These are phyloP conservation scores for Dermochelys coriacea DNA, from an alignment of 2,797 vertebrate genomes.

Conservation along the genomic window DNA sequence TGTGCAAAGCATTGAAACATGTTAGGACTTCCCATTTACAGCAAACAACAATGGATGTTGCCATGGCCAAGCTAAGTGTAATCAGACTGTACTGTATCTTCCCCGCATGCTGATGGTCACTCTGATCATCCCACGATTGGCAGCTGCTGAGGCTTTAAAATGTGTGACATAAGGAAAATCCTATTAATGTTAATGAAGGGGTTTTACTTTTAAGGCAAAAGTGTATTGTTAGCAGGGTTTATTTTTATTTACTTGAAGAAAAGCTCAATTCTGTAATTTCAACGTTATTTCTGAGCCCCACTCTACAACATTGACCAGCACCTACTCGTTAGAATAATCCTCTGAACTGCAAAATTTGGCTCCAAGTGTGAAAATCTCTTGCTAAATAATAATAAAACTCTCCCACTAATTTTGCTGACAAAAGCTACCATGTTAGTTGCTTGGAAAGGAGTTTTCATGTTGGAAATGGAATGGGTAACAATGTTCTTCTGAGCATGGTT, in stretches of 20 bases:
- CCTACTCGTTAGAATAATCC: not conserved
- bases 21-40: not conserved
- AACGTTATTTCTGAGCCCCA: rapidly evolving
- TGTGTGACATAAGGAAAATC: not conserved
- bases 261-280: not conserved
- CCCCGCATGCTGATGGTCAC: not conserved
- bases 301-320: not conserved
- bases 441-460: not conserved
- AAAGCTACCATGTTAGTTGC: not conserved
- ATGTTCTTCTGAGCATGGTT: not conserved
- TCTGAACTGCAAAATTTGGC: not conserved
- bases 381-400: not conserved
- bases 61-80: not conserved
- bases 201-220: conserved; percentile 17
- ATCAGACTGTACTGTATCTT: conserved; percentile 6
- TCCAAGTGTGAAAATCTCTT: not conserved
- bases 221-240: not conserved
- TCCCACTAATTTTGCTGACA: not conserved
- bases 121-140: not conserved
- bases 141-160: conserved; percentile 30
- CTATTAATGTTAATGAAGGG: not conserved
- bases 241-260: not conserved
- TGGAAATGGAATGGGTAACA: not conserved
- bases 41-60: not conserved
- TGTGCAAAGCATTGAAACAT: not conserved